Base-by-base conservation (phyloP, 1,140 invertebrate species). In the Lithobius niger region DNA sequence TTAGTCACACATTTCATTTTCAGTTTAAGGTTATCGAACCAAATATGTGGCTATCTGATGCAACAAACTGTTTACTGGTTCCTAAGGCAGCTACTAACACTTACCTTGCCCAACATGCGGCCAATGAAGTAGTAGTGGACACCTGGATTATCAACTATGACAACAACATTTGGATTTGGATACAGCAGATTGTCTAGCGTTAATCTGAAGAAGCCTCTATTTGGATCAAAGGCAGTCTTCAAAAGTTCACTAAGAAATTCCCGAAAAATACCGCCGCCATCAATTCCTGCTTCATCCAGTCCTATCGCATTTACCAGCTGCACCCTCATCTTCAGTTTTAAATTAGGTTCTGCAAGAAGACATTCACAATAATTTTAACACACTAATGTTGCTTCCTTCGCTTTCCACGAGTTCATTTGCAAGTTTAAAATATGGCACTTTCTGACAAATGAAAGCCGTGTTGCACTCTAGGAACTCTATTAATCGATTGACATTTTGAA, bases 61-160 rank as follows among this genome's bases (percentile, higher is more conserved):
- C n/a, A n/a, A n/a, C n/a, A n/a, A n/a, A n/a, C n/a, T n/a, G n/a
- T n/a, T n/a, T n/a, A n/a, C n/a, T n/a, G n/a, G n/a, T n/a, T n/a
- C n/a, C n/a, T n/a, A n/a, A 2, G 24, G 15, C 6, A 22, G 45
- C 19, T 19, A 15, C 22, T 58, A 16, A 49, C 55, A 45, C 57
- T 62, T 69, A 85, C 83, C 76, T 97, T 97, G 40, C 94, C 95
- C 2, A 97, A 70, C 68, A 98, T 88, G 49, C 93, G 74, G 10
- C 94, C 95, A 56, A 98, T 86, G 66, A 98, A 97, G 69, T 82
- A 96, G 67, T 94, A 98, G 73, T 99, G 95, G 62, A 86, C 82
- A 0, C 80, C 78, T 67, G 82, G 95, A 65, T 96, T 83, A 3
- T 85, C 81, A 19, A 89, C 79, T 0, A 97, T 69, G 19, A 89